Percentiles rank a stretch among this genome's conserved stretches.
These are phyloP conservation scores for Ateles fusciceps DNA, from an alignment of 2,797 vertebrate species.

Conservation along the genomic window DNA sequence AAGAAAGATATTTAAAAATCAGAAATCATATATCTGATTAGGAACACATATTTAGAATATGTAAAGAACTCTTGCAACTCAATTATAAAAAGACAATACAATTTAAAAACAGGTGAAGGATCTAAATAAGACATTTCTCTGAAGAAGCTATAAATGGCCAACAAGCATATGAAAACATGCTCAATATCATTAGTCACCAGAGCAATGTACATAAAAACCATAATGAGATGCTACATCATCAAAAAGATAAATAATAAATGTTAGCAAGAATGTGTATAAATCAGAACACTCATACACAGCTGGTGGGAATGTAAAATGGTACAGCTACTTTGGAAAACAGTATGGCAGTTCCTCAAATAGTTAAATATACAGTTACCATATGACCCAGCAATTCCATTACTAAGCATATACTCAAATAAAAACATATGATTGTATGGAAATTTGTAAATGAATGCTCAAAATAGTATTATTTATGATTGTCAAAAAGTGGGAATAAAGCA, in stretches of 20 bases:
- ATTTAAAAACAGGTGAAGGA: background rate
- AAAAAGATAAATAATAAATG: background rate
- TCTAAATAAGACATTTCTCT: constrained; percentile 13
- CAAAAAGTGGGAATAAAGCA: background rate
- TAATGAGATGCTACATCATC: background rate
- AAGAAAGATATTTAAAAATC: background rate
- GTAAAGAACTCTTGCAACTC: constrained; percentile 36
- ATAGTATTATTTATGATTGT: background rate
- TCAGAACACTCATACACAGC: background rate
- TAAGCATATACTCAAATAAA: constrained; percentile 11
- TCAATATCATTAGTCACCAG: background rate
- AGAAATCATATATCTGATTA: constrained; percentile 10
- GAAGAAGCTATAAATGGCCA: background rate
- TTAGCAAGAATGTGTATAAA: background rate
- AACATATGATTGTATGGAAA: background rate
- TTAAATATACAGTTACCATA: background rate
- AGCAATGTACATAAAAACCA: constrained; percentile 4
- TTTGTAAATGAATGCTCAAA: background rate
- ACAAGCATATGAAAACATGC: constrained; percentile 6
- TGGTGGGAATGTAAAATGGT: background rate
- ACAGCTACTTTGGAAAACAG: background rate
- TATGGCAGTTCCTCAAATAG: background rate
- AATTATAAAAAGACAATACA: constrained; percentile 31
- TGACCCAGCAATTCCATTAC: background rate
- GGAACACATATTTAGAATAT: background rate